Evolutionary conservation across 2,888 invertebrate species (phyloP).

Genomic region (Gortyna flavago): DNA sequence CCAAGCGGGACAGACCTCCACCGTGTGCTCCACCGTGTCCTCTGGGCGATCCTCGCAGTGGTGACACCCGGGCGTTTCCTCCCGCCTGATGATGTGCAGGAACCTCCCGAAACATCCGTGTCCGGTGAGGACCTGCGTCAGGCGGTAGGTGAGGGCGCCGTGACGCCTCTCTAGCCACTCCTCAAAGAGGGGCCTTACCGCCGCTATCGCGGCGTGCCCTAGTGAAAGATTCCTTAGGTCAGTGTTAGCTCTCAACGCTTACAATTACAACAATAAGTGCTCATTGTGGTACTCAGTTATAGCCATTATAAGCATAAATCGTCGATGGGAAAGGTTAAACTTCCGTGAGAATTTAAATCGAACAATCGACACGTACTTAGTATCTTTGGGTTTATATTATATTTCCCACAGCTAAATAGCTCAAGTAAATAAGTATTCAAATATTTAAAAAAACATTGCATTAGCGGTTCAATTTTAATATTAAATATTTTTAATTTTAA

Average conservation of each 20-base stretch:
- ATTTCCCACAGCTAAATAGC: slow-evolving; percentile 52
- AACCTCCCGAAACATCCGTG: too few species aligned
- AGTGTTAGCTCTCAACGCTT: slow-evolving; percentile 46
- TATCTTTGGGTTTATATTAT: slow-evolving; percentile 45
- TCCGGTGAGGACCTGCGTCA: too few species aligned
- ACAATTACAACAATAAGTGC: slow-evolving; percentile 60
- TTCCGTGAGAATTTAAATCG: slow-evolving; percentile 82
- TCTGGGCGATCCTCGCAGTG: too few species aligned
- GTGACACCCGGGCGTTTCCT: too few species aligned
- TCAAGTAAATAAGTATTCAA: slow-evolving; percentile 21
- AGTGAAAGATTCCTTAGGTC: slow-evolving; percentile 54
- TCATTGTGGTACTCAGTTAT: slow-evolving; percentile 59
- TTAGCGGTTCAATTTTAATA: slow-evolving; percentile 12
- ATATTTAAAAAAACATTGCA: slow-evolving; percentile 18
- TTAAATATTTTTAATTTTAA: too few species aligned
- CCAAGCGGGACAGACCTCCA: too few species aligned
- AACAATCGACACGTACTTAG: slow-evolving; percentile 65
- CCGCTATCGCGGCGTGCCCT: too few species aligned
- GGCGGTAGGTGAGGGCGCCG: too few species aligned
- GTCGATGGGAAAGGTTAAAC: slow-evolving; percentile 80
- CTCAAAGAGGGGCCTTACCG: too few species aligned
- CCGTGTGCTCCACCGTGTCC: too few species aligned
- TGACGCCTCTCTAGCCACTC: too few species aligned
- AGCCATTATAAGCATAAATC: slow-evolving; percentile 60
- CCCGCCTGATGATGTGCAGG: too few species aligned